A percentile compares a stretch with the other conserved stretches of the same genome.
These are phyloP conservation scores for Chaenocephalus aceratus DNA, from an alignment of 2,113 vertebrate genomes.

Conservation along the genomic window DNA sequence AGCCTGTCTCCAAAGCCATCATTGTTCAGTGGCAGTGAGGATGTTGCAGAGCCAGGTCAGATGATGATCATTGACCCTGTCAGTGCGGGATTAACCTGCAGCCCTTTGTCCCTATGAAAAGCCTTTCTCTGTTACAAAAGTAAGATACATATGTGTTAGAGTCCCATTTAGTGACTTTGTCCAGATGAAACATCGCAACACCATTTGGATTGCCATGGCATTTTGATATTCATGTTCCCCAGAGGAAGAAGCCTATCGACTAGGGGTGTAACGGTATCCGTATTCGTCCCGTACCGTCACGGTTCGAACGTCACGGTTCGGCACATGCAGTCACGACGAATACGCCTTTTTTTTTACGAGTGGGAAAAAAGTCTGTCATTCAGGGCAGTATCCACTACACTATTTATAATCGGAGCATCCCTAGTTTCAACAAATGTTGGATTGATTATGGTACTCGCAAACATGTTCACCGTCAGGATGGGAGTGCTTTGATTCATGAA, in stretches of 20 bases:
- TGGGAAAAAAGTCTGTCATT: too few species aligned
- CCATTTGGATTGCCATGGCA: too few species aligned
- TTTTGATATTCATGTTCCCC: too few species aligned
- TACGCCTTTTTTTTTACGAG: too few species aligned
- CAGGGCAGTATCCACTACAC: too few species aligned
- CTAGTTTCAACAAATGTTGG: background rate
- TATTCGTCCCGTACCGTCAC: too few species aligned
- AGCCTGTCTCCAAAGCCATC: background rate
- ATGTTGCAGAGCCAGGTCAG: conserved; percentile 9
- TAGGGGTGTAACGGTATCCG: too few species aligned
- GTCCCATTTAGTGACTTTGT: background rate
- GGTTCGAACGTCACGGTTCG: too few species aligned
- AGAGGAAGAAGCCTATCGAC: too few species aligned
- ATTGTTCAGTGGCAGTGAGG: background rate
- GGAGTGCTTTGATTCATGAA: background rate
- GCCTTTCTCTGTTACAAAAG: background rate
- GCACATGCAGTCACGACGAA: too few species aligned
- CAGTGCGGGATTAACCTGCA: conserved; percentile 11
- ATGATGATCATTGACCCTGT: conserved; percentile 19
- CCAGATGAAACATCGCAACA: too few species aligned
- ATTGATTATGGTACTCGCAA: background rate
- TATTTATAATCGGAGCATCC: too few species aligned
- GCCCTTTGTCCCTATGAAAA: background rate
- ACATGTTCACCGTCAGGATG: background rate
- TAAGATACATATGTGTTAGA: background rate